Conservation (phyloP, 2,888 invertebrate genomes). For the Trichacis sp. region DNA sequence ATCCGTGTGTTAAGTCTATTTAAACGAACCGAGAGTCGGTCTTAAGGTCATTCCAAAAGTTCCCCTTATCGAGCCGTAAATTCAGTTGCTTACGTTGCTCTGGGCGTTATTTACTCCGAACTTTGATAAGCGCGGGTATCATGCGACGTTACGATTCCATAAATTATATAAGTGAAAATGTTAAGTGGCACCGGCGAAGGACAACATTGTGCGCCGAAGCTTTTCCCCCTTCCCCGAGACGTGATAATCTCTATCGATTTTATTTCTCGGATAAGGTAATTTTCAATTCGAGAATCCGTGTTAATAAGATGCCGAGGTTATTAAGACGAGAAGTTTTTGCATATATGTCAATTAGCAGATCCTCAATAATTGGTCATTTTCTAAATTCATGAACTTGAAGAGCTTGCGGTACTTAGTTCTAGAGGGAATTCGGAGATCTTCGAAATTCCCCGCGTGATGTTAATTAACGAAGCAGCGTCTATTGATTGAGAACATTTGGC, state of each 20-base stretch:
- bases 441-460: not conserved
- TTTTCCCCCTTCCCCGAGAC: too few species aligned
- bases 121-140: not conserved
- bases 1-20: too few species aligned
- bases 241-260: not conserved
- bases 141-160: not conserved
- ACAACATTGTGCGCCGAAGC: not conserved
- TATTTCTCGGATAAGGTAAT: not conserved
- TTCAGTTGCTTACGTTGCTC: not conserved
- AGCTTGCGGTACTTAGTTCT: too few species aligned
- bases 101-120: not conserved
- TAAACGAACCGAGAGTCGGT: not conserved
- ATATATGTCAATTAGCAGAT: constrained; percentile 28
- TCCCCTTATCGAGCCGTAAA: not conserved
- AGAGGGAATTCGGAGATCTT: not conserved
- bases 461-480: constrained; percentile 5
- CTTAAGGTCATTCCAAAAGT: not conserved
- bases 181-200: not conserved
- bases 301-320: constrained; percentile 19
- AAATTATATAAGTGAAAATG: not conserved
- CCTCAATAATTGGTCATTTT: constrained; percentile 12
- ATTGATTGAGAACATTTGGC: not conserved
- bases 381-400: constrained; percentile 6
- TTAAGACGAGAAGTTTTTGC: constrained; percentile 4
- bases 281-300: constrained; percentile 14